Base-by-base conservation (phyloP, 2,113 vertebrate genomes). In the Centropristis striata region DNA sequence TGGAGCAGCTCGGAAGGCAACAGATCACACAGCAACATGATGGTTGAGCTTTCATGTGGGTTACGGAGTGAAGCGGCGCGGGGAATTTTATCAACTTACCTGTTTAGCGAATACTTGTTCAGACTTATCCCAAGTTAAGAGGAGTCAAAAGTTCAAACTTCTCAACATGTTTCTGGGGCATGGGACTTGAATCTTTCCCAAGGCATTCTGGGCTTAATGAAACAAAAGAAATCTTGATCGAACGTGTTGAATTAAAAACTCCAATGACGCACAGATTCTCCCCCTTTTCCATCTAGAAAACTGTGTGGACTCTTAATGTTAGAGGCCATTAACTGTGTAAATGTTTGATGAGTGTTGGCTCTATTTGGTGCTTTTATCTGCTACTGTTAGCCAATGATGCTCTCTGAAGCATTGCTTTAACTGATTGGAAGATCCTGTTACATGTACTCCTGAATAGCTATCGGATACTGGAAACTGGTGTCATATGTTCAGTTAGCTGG, bases 311-410 rank as follows among this genome's bases (percentile, higher is more conserved):
- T 68, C 72, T 71, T 51, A 32, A 61, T 5, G 10, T 51, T 39
- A 8, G 16, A 77, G 50, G 37, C 49, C 61, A 80, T 85, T 72
- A 72, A 50, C 46, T 51, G 14, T 55, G 23, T 61, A 57, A 75
- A 76, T 67, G 41, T 63, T 61, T 80, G 53, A 85, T 71, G 67
- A 59, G 47, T 46, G 36, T 49, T 49, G 28, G 76, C 65, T 68
- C 59, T 49, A 8, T 67, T 47, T 51, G 67, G 46, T 23, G 20
- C 28, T 46, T 41, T 55, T 46, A 41, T 44, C 36, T 58, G 42
- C 28, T 42, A 10, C 16, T 39, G 21, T 32, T 32, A 28, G 50
- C 14, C 65, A 32, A 0, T 36, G 66, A 53, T 39, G 53, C n/a
- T 65, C 50, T 57, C 32, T 63, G 51, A 59, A 53, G 23, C 57